Base-by-base conservation (phyloP, 2,113 vertebrate genomes). In the Oryzias javanicus region DNA sequence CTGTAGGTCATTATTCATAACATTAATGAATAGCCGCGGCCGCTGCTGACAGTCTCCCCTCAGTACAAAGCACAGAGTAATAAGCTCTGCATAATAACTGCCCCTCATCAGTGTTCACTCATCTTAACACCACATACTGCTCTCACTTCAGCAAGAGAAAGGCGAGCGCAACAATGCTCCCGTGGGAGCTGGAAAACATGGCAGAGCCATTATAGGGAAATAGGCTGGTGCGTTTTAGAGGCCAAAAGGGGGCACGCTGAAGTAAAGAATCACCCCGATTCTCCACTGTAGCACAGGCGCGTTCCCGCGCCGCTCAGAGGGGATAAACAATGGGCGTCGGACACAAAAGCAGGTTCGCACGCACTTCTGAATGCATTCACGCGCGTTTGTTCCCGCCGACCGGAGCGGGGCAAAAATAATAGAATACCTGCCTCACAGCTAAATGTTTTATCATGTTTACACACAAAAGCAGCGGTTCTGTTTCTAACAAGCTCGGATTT, bases 191-290 rank as follows among this genome's bases (percentile, higher is more conserved):
- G 20, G 72, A 79, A 35, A 75, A 59, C 75, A 61, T 64, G 56
- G 87, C 63, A 62, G 66, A 86, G 80, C 81, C 72, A 89, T 91
- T 89, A 90, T 67, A 62, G 49, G 48, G 77, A 87, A 86, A 85
- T 71, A 73, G 83, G 72, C 82, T 70, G 14, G 42, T 44, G 42
- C 74, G 75, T 86, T 83, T 79, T 76, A 70, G 70, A 76, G 86
- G 86, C 79, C 84, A 88, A 88, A 81, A 70, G 80, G 81, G 85
- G 84, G 67, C 79, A 79, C 56, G 75, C 81, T 88, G 86, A 83
- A 86, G 80, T 78, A 88, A 89, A 88, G 79, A 83, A 86, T 79
- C 64, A 58, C 66, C 61, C 77, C 84, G 77, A 85, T 83, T 87
- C 80, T 77, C 76, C 83, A 74, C 82, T 66, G 81, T 53, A 62